Base-by-base conservation (phyloP, 1,140 invertebrate genomes). In the Panulirus ornatus region DNA sequence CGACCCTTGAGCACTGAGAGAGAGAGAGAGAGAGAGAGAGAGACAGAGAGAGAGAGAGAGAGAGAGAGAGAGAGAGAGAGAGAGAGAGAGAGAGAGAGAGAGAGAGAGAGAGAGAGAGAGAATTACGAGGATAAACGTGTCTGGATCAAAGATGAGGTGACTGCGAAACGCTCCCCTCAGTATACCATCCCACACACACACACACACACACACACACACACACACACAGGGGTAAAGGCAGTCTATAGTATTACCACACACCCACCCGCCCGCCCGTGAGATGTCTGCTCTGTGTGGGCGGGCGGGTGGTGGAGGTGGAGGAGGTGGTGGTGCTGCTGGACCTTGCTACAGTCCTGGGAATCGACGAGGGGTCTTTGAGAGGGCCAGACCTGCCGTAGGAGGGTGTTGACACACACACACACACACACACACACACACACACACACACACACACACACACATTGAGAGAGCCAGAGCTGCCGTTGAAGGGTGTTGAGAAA, bases 361-460 rank as follows among this genome's bases (percentile, higher is more conserved):
- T 22, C 9, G 9, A 58, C 51, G 22, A 9, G 22, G 9, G 22
- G n/a, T n/a, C n/a, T n/a, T n/a, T n/a, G n/a, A n/a, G n/a, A n/a
- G n/a, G n/a, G n/a, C n/a, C n/a, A n/a, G n/a, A n/a, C n/a, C n/a
- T n/a, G n/a, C n/a, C n/a, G n/a, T n/a, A n/a, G n/a, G n/a, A n/a
- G n/a, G n/a, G 9, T n/a, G n/a, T n/a, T n/a, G n/a, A 79, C 76
- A 79, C 76, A 79, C 76, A 76, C 73, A 76, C 76, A 79, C 44
- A 79, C 44, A 79, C 76, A 76, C 40, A 44, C 44, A 79, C 76
- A 44, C 76, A 79, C 76, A 76, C 44, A 79, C 76, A 79, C 76
- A 79, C 38, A 79, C 3, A 34, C 34, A 34, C 76, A 14, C 34
- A n/a, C 76, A 79, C 44, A 44, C 34, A n/a, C n/a, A n/a, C n/a